A percentile compares a stretch with the other conserved stretches of the same genome.
Evolutionary conservation across 2,113 vertebrate genomes (phyloP).

Genomic region (Calyptomena viridis): DNA sequence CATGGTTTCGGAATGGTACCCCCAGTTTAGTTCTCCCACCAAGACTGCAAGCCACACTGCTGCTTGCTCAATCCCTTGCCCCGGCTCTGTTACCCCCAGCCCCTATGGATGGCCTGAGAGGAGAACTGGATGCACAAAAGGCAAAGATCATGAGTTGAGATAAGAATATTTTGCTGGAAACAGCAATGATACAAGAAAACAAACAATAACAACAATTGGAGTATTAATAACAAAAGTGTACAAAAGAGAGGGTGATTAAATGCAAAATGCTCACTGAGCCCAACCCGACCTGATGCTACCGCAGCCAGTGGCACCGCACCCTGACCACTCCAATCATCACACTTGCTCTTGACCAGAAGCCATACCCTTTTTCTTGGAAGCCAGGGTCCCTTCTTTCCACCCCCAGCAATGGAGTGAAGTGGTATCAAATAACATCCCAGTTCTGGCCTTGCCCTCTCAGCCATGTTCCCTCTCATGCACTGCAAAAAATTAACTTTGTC

Average conservation of each 20-base stretch:
- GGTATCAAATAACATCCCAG: neutral
- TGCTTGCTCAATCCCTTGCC: rapidly evolving
- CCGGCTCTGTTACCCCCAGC: neutral
- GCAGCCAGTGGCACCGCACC: neutral
- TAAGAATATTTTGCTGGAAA: neutral
- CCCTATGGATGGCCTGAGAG: rapidly evolving
- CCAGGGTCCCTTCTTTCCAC: neutral
- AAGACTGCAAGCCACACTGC: neutral
- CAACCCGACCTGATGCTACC: neutral
- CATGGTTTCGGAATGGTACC: neutral
- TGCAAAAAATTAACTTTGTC: no score
- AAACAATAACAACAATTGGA: neutral
- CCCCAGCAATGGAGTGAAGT: neutral
- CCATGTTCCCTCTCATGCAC: neutral
- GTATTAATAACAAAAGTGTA: neutral
- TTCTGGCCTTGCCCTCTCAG: neutral
- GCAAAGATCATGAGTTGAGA: neutral
- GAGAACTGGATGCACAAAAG: neutral
- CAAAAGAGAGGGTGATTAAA: neutral
- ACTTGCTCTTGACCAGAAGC: neutral
- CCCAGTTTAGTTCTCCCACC: neutral
- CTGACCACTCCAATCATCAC: neutral
- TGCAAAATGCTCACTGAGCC: neutral
- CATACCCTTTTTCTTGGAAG: neutral
- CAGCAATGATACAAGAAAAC: neutral